Evolutionary conservation across 1,140 invertebrate species (phyloP).

Genomic region (Drosophila ohnishii): DNA sequence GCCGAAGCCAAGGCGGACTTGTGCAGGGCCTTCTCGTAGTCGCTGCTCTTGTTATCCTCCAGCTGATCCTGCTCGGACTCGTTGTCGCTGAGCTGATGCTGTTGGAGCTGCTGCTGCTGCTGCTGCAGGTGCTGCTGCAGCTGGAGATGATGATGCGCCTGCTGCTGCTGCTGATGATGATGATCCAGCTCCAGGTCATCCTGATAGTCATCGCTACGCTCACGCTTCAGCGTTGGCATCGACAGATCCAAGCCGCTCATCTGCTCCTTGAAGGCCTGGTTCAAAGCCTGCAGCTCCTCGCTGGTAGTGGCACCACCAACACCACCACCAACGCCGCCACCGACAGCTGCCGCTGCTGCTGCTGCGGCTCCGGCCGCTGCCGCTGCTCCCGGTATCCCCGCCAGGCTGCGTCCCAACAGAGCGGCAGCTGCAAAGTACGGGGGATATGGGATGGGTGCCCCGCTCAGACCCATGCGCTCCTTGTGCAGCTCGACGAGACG

Average conservation of each 20-base stretch:
- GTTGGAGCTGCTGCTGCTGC: slow-evolving; percentile 82
- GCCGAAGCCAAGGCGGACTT: slow-evolving; percentile 75
- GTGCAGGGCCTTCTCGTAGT: slow-evolving; percentile 78
- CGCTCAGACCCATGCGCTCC: slow-evolving; percentile 89
- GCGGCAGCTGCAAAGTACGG: slow-evolving; percentile 90
- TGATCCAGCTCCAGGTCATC: slow-evolving; percentile 86
- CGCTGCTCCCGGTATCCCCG: slow-evolving; percentile 83
- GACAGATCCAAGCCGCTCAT: slow-evolving; percentile 91
- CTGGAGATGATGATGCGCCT: background rate
- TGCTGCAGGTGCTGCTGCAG: slow-evolving; percentile 3
- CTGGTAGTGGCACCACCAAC: slow-evolving; percentile 72
- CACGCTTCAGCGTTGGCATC: slow-evolving; percentile 89
- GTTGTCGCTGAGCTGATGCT: slow-evolving; percentile 88
- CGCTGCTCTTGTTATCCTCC: slow-evolving; percentile 84
- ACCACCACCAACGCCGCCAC: slow-evolving; percentile 33
- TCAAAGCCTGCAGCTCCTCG: slow-evolving; percentile 84
- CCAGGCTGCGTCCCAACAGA: slow-evolving; percentile 86
- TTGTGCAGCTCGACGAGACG: slow-evolving; percentile 93
- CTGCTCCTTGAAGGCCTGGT: slow-evolving; percentile 89
- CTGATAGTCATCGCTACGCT: slow-evolving; percentile 88
- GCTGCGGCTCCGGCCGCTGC: slow-evolving; percentile 84
- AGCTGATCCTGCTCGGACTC: slow-evolving; percentile 84
- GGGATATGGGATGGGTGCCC: slow-evolving; percentile 88
- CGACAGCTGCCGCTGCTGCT: slow-evolving; percentile 43
- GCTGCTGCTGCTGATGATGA: slow-evolving; percentile 84